Evolutionary conservation across 2,888 invertebrate species (phyloP), one percentile per base, ranked within the genome.

Genomic region (Polyommatus iphigenia): DNA sequence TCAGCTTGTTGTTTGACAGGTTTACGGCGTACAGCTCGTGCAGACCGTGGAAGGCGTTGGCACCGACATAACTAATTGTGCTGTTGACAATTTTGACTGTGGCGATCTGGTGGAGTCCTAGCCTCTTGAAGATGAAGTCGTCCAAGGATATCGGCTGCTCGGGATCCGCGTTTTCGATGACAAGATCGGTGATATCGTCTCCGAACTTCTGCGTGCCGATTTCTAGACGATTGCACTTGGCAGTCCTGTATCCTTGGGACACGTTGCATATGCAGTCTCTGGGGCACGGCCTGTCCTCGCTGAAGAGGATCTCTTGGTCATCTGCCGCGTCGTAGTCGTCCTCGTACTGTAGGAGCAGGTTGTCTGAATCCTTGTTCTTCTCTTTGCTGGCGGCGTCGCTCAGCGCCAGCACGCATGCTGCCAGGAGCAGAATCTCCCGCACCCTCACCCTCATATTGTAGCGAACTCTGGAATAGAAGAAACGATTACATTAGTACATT

Each of bases 41-140:
- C 77, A 97, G 91, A 5, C 95, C 96, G 80, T 95, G 94, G 92
- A 97, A 97, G 0, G 97, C 97, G 76, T 95, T 95, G 29, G 95
- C 95, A 82, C 96, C 95, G 81, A 97, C 94, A 78, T 95, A 94
- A 73, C 95, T 91, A 84, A 97, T 96, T 13, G 95, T 95, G 80
- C 96, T 96, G 86, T 97, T 96, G 77, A 95, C 95, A 82, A 97
- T 96, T 85, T 95, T 95, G 20, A 97, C 95, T 3, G 96, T 95
- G 36, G 96, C 95, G 59, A 97, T 91, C 83, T 95, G 95, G 83
- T 95, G 95, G 41, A 97, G 92, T 72, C 96, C 96, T 79, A 96
- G 90, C 81, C 95, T 95, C 81, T 93, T 90, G 87, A 96, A 96
- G 83, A 96, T 95, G 78, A 94, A 93, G 78, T 95, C 95, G 15